Percentiles rank a stretch among this genome's conserved stretches.
Evolutionary conservation across 2,888 invertebrate genomes (phyloP).

Genomic region (Eretmocerus hayati): DNA sequence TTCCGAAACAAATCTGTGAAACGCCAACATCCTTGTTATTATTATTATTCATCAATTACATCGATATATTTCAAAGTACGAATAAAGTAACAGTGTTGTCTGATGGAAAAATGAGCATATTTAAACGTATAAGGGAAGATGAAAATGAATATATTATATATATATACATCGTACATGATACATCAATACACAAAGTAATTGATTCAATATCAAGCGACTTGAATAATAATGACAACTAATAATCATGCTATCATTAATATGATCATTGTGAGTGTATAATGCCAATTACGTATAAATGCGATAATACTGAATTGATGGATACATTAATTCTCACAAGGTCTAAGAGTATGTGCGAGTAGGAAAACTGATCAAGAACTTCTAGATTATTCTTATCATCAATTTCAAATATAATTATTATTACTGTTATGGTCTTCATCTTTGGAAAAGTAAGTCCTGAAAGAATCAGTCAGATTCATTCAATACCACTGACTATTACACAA

Average conservation of each 20-base stretch:
- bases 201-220: slow-evolving; percentile 28
- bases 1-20: slow-evolving; percentile 38
- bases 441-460: slow-evolving; percentile 8
- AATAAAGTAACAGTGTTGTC: slow-evolving; percentile 22
- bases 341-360: too few species aligned
- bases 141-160: slow-evolving; percentile 31
- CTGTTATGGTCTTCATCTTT: background rate
- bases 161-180: slow-evolving; percentile 32
- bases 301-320: slow-evolving; percentile 29
- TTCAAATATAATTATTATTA: slow-evolving; percentile 11
- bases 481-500: too few species aligned
- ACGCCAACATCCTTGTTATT: slow-evolving; percentile 37
- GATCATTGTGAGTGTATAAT: slow-evolving; percentile 35
- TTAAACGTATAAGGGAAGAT: slow-evolving; percentile 17
- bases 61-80: slow-evolving; percentile 28
- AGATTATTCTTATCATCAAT: slow-evolving; percentile 19
- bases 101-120: slow-evolving; percentile 25
- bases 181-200: slow-evolving; percentile 36
- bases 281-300: slow-evolving; percentile 38
- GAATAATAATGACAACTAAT: slow-evolving; percentile 13
- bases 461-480: too few species aligned
- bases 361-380: slow-evolving; percentile 13
- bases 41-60: slow-evolving; percentile 24
- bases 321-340: slow-evolving; percentile 16
- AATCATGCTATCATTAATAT: slow-evolving; percentile 28